These are phyloP conservation scores for Drosophila multiciliata DNA, from an alignment of 2,888 invertebrate species.

Conservation along the genomic window DNA sequence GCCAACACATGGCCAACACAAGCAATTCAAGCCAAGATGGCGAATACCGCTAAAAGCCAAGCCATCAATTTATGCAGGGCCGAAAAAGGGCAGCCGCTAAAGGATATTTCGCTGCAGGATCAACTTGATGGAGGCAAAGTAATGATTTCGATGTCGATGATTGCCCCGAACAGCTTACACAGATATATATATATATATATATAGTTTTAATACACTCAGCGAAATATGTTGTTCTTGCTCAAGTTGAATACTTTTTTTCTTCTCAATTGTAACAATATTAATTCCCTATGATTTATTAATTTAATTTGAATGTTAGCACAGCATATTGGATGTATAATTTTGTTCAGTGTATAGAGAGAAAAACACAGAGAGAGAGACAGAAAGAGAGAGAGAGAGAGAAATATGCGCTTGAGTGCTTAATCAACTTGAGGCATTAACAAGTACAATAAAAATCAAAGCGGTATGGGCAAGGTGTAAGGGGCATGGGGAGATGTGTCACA, in stretches of 20 bases:
- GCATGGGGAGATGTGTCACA: background rate
- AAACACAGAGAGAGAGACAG: background rate
- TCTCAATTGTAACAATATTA: background rate
- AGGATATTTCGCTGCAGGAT: slow-evolving; percentile 8
- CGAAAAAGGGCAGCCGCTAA: slow-evolving; percentile 14
- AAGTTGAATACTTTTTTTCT: background rate
- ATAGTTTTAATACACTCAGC: background rate
- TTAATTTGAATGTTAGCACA: background rate
- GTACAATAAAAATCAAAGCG: slow-evolving; percentile 48
- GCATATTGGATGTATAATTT: background rate
- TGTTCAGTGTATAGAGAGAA: background rate
- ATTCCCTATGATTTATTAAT: background rate
- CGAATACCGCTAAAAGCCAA: slow-evolving; percentile 15
- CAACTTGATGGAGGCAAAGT: slow-evolving; percentile 23
- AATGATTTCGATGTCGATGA: slow-evolving; percentile 40
- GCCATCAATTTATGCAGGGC: slow-evolving; percentile 48
- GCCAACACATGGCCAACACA: background rate
- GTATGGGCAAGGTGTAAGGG: background rate
- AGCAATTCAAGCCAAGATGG: slow-evolving; percentile 4
- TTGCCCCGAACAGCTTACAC: slow-evolving; percentile 33
- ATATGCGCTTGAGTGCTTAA: slow-evolving; percentile 40
- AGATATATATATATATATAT: slow-evolving; percentile 3
- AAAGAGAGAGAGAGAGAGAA: background rate
- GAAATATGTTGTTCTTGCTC: background rate
- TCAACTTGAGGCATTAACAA: slow-evolving; percentile 52